phyloP scores from a whole-genome alignment of 2,113 vertebrate genomes.

The Archocentrus centrarchus region DNA sequence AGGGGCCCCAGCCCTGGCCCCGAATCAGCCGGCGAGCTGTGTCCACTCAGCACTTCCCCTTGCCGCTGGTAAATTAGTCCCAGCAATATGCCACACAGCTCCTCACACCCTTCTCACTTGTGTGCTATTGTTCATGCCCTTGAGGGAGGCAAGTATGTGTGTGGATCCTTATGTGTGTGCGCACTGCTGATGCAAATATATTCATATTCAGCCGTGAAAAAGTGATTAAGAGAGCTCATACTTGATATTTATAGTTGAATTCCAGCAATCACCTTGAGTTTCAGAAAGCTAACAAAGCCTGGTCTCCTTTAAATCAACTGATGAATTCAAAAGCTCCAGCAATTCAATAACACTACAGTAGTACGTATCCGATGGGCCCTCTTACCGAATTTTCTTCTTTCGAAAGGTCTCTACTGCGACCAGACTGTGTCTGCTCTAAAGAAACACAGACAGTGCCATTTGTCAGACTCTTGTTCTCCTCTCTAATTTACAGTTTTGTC shows the following conservation, averaged over 20 bases:
- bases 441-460: neutral
- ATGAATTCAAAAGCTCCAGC: neutral
- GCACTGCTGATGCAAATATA: conserved; percentile 26
- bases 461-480: neutral
- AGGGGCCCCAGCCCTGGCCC: conserved; percentile 74
- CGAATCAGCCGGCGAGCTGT: conserved; percentile 66
- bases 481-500: neutral
- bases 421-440: neutral
- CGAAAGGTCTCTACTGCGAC: neutral
- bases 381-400: neutral
- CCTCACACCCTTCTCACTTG: conserved; percentile 55
- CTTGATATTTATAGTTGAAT: conserved; percentile 13
- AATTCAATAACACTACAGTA: neutral
- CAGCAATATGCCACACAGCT: conserved; percentile 72
- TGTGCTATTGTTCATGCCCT: conserved; percentile 76
- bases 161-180: neutral
- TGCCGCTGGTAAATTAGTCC: conserved; percentile 75
- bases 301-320: neutral
- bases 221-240: conserved; percentile 29
- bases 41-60: conserved; percentile 79
- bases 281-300: neutral
- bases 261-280: neutral
- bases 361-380: neutral
- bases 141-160: conserved; percentile 62
- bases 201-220: neutral